Base-by-base conservation (phyloP, 2,797 vertebrate genomes). In the Paguma larvata region DNA sequence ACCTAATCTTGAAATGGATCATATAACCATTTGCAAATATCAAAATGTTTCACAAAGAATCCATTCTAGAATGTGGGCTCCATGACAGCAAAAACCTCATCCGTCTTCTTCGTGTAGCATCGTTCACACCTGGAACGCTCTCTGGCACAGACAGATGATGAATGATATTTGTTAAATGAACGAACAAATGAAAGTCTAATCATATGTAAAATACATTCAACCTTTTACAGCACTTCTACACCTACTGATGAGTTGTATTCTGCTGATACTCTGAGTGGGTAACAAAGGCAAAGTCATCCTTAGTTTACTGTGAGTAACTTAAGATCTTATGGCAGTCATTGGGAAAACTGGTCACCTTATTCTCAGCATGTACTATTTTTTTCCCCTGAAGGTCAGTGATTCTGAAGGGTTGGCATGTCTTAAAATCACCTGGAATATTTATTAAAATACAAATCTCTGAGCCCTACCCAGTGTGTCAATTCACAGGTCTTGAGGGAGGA, bases 1-100 rank as follows among this genome's bases (percentile, higher is more conserved):
- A 94, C 78, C 67, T 86, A 68, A 89, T 91, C 79, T 91, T 72
- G 59, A 89, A 97, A 93, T 91, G 75, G 79, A 87, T 65, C 63
- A 32, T 16, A 41, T 70, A 53, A 67, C 19, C 11, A 13, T 77
- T 92, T 70, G 27, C 65, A 94, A 86, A 92, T 21, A 80, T 11
- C 44, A 93, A 77, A 82, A 86, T 25, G 19, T 62, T 75, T 79
- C 41, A 73, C 15, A 18, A 95, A 68, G 7, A 15, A 77, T 67
- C 77, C 44, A 21, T 25, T 15, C 44, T 88, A 44, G 21, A 77
- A 48, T 12, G 0, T 10, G 65, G 51, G 46, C 51, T 68, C 25
- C 13, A 2, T 10, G 67, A 73, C 34, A 80, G 34, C 4, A 21
- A 44, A 9, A 9, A 34, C 1, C 41, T 87, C 18, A 8, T 77